Percentiles rank a stretch among this genome's conserved stretches.
These are phyloP conservation scores for Echinops telfairi DNA, from an alignment of 2,113 vertebrate species.

Conservation along the genomic window DNA sequence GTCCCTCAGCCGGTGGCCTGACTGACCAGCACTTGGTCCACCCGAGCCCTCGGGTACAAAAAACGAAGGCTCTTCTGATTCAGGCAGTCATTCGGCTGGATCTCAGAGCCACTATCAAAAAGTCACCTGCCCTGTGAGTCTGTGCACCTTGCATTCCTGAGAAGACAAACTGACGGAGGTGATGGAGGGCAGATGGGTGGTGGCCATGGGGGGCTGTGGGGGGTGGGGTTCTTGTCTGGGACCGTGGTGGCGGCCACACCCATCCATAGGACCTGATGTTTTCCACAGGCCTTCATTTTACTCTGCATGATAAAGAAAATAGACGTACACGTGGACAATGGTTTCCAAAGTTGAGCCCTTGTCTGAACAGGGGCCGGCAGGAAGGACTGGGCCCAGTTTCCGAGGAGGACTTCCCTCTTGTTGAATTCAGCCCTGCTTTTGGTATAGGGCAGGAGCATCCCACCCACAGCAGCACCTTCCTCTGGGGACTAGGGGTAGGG, in stretches of 20 bases:
- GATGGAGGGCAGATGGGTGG: rapidly evolving
- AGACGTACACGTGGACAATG: neutral
- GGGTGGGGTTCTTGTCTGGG: neutral
- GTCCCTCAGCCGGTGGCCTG: neutral
- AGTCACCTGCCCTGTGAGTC: rapidly evolving
- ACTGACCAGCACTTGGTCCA: neutral
- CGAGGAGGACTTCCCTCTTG: neutral
- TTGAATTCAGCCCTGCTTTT: neutral
- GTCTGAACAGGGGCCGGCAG: neutral
- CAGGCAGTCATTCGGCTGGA: rapidly evolving
- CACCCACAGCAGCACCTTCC: rapidly evolving
- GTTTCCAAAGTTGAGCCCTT: neutral
- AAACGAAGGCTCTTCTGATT: rapidly evolving
- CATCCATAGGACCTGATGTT: too few species aligned
- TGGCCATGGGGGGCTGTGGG: neutral
- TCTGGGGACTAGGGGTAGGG: neutral
- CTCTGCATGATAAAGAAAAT: neutral
- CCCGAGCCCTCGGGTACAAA: rapidly evolving
- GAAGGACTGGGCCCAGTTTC: rapidly evolving
- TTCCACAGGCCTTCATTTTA: neutral
- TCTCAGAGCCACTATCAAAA: neutral
- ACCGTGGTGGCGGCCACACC: rapidly evolving
- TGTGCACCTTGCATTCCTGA: rapidly evolving
- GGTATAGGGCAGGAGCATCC: rapidly evolving
- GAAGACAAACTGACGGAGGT: neutral